Conservation (phyloP, 2,113 vertebrate species). For the Reinhardtius hippoglossoides region DNA sequence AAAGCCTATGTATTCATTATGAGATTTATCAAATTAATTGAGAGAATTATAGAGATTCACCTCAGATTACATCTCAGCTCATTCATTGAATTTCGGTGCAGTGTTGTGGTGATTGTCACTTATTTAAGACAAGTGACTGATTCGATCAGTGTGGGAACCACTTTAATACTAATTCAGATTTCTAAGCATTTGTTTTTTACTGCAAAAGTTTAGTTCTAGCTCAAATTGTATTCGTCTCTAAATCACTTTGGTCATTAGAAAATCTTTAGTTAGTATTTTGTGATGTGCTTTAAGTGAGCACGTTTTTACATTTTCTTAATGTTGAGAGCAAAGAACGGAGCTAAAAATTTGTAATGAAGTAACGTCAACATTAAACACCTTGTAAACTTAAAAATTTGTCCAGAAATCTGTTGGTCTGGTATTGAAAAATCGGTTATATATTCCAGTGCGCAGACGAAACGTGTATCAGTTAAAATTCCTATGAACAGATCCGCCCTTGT, state of each 20-base stretch:
- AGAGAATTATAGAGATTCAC: slow-evolving; percentile 40
- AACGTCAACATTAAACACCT: neutral
- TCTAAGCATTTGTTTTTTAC: neutral
- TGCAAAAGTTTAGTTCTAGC: neutral
- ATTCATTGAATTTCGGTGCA: slow-evolving; percentile 7
- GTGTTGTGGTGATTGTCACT: slow-evolving; percentile 1
- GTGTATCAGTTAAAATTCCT: slow-evolving; percentile 7
- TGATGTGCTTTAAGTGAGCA: neutral
- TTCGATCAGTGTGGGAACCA: neutral
- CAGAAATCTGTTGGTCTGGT: neutral
- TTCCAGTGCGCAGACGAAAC: neutral
- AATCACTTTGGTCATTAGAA: neutral
- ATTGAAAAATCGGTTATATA: neutral
- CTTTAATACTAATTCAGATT: neutral
- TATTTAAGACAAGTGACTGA: neutral
- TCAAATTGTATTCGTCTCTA: neutral
- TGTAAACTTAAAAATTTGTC: neutral
- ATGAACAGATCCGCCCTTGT: slow-evolving; percentile 43
- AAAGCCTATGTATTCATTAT: slow-evolving; percentile 42
- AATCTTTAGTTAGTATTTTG: neutral
- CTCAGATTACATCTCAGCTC: slow-evolving; percentile 10
- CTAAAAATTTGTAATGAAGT: neutral
- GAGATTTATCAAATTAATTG: slow-evolving; percentile 44
- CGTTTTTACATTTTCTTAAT: neutral
- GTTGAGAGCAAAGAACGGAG: neutral